These are phyloP conservation scores for Magallana nippona DNA, from an alignment of 2,888 invertebrate species.

Conservation along the genomic window DNA sequence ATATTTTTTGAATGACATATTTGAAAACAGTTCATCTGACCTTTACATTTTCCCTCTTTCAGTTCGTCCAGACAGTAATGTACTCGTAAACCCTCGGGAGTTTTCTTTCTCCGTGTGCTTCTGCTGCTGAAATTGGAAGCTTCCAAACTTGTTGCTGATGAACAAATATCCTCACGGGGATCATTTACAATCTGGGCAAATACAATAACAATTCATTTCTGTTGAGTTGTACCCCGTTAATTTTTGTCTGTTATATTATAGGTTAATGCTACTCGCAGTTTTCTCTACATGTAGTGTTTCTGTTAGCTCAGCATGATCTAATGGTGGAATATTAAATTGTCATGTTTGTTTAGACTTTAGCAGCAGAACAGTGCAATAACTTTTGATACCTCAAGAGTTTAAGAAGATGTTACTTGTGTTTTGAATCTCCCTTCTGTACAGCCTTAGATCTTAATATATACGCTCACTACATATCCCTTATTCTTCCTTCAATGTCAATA, in stretches of 20 bases:
- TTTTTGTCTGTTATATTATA: background rate
- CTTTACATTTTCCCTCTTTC: conserved; percentile 55
- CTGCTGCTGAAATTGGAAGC: background rate
- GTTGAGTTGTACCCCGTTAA: background rate
- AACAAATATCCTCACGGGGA: background rate
- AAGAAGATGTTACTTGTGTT: background rate
- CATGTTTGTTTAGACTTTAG: background rate
- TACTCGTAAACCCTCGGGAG: conserved; percentile 67
- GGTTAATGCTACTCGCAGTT: too few species aligned
- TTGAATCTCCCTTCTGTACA: conserved; percentile 10
- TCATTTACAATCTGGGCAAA: background rate
- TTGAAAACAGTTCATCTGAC: too few species aligned
- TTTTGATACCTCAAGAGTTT: conserved; percentile 5
- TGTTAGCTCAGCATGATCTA: background rate
- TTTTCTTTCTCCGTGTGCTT: background rate
- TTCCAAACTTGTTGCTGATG: background rate
- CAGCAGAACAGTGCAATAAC: conserved; percentile 31
- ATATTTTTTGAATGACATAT: too few species aligned
- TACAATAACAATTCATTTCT: background rate
- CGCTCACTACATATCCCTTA: background rate
- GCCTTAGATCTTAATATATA: background rate
- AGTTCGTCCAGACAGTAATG: conserved; percentile 77
- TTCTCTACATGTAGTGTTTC: background rate
- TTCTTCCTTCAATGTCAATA: background rate
- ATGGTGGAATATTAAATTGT: background rate